Evolutionary conservation across 2,797 vertebrate genomes (phyloP), one percentile per base, ranked within the genome.

Genomic region (Sebastes kiyomatsui): DNA sequence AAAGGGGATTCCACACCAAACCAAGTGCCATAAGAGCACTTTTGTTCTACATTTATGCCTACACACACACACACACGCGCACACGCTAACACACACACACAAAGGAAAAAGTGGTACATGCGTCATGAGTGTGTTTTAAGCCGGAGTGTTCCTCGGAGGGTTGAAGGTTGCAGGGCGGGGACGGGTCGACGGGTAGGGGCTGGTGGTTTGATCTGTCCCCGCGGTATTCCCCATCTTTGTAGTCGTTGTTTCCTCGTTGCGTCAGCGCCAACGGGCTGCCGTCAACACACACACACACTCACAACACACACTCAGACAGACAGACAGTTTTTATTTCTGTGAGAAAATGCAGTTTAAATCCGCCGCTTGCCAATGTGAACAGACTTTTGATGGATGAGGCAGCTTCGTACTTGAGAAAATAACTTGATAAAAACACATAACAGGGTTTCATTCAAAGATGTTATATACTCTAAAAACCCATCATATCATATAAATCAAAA

Each of bases 141-240:
- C 80, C 55, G 2, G 23, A 88, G 78, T 79, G 88, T 70, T 90
- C 87, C 90, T 93, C 58, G 2, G 91, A 91, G 92, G 82, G 89
- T 88, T 93, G 88, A 91, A 92, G 90, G 90, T 93, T 87, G 83
- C 81, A 75, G 87, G 91, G 90, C 27, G 83, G 88, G 23, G 80
- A 87, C 46, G 46, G 46, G 46, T 49, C 46, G 46, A 49, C 38
- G 38, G 38, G 72, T 20, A 62, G 59, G 75, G 60, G 66, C 77
- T 54, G 70, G 79, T 76, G 72, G 78, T 81, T 77, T 87, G 78
- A 89, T 91, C 69, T 68, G 60, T 91, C 86, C 84, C 87, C 52
- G 62, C 1, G 67, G 81, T 77, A 79, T 90, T 81, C 84, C 66
- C 46, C 35, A 33, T 83, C 76, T 86, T 87, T 90, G 77, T 86